Percentiles rank a stretch among this genome's conserved stretches.
Conservation (phyloP, 2,888 invertebrate genomes). For the Erebia palarica region DNA sequence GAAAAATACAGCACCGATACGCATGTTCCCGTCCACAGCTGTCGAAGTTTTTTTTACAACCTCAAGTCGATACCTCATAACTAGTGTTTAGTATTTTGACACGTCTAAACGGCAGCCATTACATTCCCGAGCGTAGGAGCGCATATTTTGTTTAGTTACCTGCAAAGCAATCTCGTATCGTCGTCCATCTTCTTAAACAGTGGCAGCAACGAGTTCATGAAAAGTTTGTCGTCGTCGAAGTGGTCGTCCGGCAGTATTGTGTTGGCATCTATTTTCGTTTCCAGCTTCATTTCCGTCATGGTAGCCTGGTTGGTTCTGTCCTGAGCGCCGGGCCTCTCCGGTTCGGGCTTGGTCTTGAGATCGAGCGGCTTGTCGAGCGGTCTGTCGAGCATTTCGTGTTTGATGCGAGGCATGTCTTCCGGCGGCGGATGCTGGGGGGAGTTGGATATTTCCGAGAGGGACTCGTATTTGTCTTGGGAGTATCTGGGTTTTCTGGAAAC, state of each 20-base stretch:
- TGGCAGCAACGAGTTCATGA: slow-evolving; percentile 73
- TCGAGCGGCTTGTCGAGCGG: slow-evolving; percentile 62
- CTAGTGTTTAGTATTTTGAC: too few species aligned
- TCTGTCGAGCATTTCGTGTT: slow-evolving; percentile 50
- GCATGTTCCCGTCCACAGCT: too few species aligned
- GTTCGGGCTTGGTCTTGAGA: slow-evolving; percentile 58
- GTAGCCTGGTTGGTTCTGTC: slow-evolving; percentile 65
- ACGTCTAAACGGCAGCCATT: too few species aligned
- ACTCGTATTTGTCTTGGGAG: slow-evolving; percentile 75
- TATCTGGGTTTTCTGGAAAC: slow-evolving; percentile 68
- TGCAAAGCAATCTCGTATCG: slow-evolving; percentile 66
- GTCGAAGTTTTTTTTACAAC: too few species aligned
- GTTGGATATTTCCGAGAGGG: slow-evolving; percentile 71
- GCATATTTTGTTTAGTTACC: neutral
- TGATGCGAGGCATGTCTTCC: slow-evolving; percentile 63
- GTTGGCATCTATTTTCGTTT: slow-evolving; percentile 73
- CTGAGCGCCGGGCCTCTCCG: slow-evolving; percentile 54
- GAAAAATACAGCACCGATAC: too few species aligned
- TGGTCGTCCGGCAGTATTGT: slow-evolving; percentile 71
- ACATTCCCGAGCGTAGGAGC: neutral
- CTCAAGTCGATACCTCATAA: too few species aligned
- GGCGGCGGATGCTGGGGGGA: slow-evolving; percentile 69
- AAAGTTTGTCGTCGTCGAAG: slow-evolving; percentile 71
- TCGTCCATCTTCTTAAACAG: slow-evolving; percentile 76
- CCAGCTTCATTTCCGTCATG: slow-evolving; percentile 56